Base-by-base conservation (phyloP, 2,797 vertebrate species). In the Smutsia gigantea region DNA sequence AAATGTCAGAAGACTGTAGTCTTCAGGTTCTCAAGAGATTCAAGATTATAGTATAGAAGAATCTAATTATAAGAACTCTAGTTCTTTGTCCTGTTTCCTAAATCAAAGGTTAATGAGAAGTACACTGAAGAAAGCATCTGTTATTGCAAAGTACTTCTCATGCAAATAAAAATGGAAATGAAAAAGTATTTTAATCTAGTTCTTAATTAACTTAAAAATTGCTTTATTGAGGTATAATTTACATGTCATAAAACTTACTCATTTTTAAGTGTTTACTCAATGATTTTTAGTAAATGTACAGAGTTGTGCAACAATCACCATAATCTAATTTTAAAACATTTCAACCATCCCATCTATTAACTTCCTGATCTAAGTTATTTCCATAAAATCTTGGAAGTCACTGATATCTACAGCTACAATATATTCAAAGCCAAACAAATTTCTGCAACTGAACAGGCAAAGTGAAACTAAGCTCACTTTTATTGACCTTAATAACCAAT, bases 11-110 rank as follows among this genome's bases (percentile, higher is more conserved):
- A 98, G 94, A 98, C 87, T 95, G 57, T 86, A 98, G 96, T 97
- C 93, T 97, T 96, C 95, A 98, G 96, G 95, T 98, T 98, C 94
- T 97, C 97, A 97, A 97, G 92, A 98, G 97, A 98, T 93, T 98
- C 95, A 96, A 96, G 97, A 98, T 97, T 98, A 98, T 98, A 98
- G 72, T 98, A 97, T 98, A 98, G 72, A 98, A 97, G 98, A 98
- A 98, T 98, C 98, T 98, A 99, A 98, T 98, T 98, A 98, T 96
- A 98, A 96, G 98, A 99, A 99, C 98, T 98, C 98, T 99, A 99
- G 99, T 99, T 99, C 98, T 98, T 98, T 99, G 98, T 98, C 98
- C 97, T 99, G 98, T 98, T 99, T 99, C 98, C 98, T 98, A 98
- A 99, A 98, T 99, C 99, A 99, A 98, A 98, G 97, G 98, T 98